Evolutionary conservation across 2,113 vertebrate genomes (phyloP).

Genomic region (Spea multiplicata): DNA sequence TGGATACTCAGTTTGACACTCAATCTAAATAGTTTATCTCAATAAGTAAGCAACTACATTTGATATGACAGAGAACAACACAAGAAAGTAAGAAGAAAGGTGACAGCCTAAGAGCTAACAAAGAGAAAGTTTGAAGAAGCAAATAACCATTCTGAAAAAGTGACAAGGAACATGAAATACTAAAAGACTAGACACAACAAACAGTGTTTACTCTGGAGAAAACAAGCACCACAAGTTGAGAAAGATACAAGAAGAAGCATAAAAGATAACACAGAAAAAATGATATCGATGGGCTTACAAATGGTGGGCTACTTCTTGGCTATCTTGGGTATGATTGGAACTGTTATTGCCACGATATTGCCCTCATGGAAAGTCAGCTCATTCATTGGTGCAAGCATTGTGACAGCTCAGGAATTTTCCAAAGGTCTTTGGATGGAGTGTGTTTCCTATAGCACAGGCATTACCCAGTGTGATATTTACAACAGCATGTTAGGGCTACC

Average conservation of each 20-base stretch:
- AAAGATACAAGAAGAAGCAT: no score
- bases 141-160: not conserved
- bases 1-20: conserved; percentile 17
- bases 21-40: conserved; percentile 11
- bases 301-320: conserved; percentile 84
- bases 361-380: conserved; percentile 87
- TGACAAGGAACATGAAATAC: not conserved
- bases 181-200: not conserved
- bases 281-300: conserved; percentile 83
- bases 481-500: conserved; percentile 87
- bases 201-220: no score
- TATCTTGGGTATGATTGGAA: conserved; percentile 83
- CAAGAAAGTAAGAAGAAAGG: not conserved
- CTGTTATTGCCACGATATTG: conserved; percentile 78
- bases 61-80: not conserved
- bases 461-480: conserved; percentile 95
- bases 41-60: not conserved
- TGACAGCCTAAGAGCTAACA: not conserved
- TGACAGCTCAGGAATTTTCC: conserved; percentile 83
- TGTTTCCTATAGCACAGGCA: conserved; percentile 88
- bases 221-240: no score
- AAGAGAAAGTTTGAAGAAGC: not conserved
- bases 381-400: conserved; percentile 88
- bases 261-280: conserved; percentile 49
- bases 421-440: conserved; percentile 98